Conservation (phyloP, 2,888 invertebrate genomes). For the Eudasyphora cyanicolor region DNA sequence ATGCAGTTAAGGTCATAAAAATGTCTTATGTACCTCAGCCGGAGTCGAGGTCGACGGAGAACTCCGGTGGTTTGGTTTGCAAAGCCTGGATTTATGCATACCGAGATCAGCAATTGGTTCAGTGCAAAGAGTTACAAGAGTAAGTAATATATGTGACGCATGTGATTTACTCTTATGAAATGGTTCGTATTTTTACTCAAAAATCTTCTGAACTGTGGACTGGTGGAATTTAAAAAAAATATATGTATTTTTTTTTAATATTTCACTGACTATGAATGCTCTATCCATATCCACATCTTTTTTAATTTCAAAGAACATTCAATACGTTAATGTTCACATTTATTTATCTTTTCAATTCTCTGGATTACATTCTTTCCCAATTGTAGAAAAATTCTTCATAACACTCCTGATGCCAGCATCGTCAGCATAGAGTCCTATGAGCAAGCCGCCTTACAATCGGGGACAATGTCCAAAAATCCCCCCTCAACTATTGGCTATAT, state of each 20-base stretch:
- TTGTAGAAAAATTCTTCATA: constrained; percentile 42
- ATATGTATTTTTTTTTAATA: neutral
- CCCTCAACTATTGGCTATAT: constrained; percentile 57
- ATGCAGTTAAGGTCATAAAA: constrained; percentile 50
- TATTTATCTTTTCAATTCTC: neutral
- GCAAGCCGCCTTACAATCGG: neutral
- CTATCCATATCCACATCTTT: neutral
- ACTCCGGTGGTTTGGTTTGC: constrained; percentile 44
- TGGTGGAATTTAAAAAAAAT: no score
- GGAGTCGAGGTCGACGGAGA: neutral
- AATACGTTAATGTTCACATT: no score
- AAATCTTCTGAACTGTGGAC: no score
- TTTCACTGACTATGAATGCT: neutral
- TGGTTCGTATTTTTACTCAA: neutral
- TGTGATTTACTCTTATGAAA: no score
- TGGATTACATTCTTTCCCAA: no score
- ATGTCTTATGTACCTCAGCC: constrained; percentile 52
- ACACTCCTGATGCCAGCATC: constrained; percentile 9
- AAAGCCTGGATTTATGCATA: constrained; percentile 70
- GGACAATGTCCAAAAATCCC: no score
- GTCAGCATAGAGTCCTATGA: constrained; percentile 50
- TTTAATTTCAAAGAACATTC: no score
- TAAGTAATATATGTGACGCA: no score
- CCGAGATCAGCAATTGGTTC: constrained; percentile 57
- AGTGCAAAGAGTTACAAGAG: constrained; percentile 64